phyloP scores from a whole-genome alignment of 2,888 invertebrate genomes.

The Deilephila elpenor region DNA sequence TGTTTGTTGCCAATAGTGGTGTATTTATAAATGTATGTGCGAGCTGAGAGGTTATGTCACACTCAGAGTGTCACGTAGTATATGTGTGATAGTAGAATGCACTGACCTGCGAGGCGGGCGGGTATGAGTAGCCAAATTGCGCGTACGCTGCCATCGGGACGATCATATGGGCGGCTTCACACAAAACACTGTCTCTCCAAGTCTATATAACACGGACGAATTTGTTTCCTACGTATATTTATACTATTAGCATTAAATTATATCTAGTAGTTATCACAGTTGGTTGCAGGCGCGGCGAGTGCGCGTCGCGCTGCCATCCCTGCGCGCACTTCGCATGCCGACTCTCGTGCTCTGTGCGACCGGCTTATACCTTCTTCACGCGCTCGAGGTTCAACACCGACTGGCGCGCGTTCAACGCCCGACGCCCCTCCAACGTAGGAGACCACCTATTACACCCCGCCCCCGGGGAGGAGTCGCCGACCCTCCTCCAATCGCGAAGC shows the following conservation, averaged over 20 bases:
- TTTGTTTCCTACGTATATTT: constrained; percentile 64
- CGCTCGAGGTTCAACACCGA: constrained; percentile 78
- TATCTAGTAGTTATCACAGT: constrained; percentile 77
- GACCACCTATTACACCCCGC: constrained; percentile 70
- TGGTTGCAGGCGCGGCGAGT: constrained; percentile 75
- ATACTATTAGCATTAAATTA: constrained; percentile 66
- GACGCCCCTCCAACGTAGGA: constrained; percentile 81
- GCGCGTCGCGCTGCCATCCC: constrained; percentile 80
- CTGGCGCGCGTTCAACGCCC: constrained; percentile 79
- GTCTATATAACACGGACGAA: constrained; percentile 75
- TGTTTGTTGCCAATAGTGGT: constrained; percentile 5
- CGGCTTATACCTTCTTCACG: constrained; percentile 73
- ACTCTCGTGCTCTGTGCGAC: constrained; percentile 60
- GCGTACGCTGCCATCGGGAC: constrained; percentile 91
- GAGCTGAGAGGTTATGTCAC: neutral
- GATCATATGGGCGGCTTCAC: constrained; percentile 84
- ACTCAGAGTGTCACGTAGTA: neutral
- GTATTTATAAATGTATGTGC: neutral
- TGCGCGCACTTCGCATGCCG: constrained; percentile 76
- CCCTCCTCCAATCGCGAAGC: constrained; percentile 63
- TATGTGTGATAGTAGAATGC: constrained; percentile 30
- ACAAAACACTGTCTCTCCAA: constrained; percentile 81
- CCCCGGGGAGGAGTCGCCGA: constrained; percentile 62
- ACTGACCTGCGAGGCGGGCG: constrained; percentile 96
- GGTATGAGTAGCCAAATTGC: constrained; percentile 96